A percentile compares a stretch with the other conserved stretches of the same genome.
Evolutionary conservation across 2,888 invertebrate genomes (phyloP).

Genomic region (Theretra japonica): DNA sequence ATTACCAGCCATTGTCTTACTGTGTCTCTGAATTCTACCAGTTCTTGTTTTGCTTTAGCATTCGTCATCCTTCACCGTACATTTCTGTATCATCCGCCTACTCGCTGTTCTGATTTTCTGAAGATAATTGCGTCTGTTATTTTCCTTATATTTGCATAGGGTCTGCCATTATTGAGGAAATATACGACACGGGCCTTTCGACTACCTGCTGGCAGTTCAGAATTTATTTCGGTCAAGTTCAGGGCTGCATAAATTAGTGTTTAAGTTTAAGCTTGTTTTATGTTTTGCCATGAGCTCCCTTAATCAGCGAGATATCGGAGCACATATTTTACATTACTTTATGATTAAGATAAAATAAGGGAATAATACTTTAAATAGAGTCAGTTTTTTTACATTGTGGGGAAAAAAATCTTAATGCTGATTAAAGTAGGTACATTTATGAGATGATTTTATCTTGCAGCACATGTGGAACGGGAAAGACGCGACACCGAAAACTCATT

Average conservation of each 20-base stretch:
- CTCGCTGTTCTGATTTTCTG: background rate
- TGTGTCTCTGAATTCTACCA: too few species aligned
- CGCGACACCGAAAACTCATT: slow-evolving; percentile 66
- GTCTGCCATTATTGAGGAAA: slow-evolving; percentile 14
- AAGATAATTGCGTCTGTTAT: background rate
- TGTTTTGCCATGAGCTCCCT: background rate
- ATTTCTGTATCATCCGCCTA: background rate
- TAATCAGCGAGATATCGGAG: background rate
- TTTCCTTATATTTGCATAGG: background rate
- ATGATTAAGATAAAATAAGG: too few species aligned
- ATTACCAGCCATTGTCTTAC: background rate
- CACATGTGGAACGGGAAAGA: slow-evolving; percentile 59
- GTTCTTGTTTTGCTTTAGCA: background rate
- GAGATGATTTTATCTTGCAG: slow-evolving; percentile 54
- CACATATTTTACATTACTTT: background rate
- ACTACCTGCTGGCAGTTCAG: background rate
- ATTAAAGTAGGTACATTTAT: background rate
- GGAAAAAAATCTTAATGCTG: too few species aligned
- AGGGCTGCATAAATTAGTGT: background rate
- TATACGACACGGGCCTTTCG: background rate
- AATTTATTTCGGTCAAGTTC: background rate
- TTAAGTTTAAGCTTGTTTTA: background rate
- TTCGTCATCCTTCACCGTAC: background rate
- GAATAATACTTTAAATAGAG: too few species aligned
- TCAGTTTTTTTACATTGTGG: too few species aligned